Percentiles rank a stretch among this genome's conserved stretches.
Conservation (phyloP, 2,797 vertebrate genomes). For the Pseudopleuronectes americanus region DNA sequence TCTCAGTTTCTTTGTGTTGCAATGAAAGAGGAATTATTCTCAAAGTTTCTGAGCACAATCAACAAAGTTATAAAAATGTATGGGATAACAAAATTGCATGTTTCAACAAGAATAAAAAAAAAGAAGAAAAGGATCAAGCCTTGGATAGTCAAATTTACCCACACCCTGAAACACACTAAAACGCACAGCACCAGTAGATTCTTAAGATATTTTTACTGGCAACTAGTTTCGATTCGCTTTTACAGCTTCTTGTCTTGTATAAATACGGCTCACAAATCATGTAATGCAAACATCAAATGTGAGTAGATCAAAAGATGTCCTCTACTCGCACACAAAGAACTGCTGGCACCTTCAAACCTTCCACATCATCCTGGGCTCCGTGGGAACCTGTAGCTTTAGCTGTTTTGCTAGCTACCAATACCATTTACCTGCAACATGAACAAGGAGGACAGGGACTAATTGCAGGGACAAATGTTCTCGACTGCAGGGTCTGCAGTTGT, state of each 20-base stretch:
- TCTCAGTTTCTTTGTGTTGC: neutral
- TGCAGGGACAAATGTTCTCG: conserved; percentile 88
- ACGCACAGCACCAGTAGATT: no score
- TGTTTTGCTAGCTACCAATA: conserved; percentile 52
- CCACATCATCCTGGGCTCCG: neutral
- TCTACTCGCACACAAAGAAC: neutral
- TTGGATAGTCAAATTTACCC: no score
- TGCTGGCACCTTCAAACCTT: conserved; percentile 14
- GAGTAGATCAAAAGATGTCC: neutral
- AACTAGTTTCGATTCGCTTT: neutral
- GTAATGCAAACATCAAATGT: neutral
- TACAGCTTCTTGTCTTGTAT: neutral
- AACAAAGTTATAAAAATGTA: neutral
- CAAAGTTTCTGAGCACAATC: neutral
- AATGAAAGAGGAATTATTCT: neutral
- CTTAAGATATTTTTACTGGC: neutral
- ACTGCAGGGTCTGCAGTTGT: conserved; percentile 87
- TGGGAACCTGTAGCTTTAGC: conserved; percentile 16
- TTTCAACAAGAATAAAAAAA: neutral
- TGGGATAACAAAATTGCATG: neutral
- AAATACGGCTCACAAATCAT: neutral
- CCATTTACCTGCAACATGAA: conserved; percentile 77
- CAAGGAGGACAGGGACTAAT: conserved; percentile 86
- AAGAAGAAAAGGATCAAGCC: no score
- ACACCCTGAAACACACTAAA: no score